phyloP scores from a whole-genome alignment of 2,888 invertebrate species.

The Andrena flavipes region DNA sequence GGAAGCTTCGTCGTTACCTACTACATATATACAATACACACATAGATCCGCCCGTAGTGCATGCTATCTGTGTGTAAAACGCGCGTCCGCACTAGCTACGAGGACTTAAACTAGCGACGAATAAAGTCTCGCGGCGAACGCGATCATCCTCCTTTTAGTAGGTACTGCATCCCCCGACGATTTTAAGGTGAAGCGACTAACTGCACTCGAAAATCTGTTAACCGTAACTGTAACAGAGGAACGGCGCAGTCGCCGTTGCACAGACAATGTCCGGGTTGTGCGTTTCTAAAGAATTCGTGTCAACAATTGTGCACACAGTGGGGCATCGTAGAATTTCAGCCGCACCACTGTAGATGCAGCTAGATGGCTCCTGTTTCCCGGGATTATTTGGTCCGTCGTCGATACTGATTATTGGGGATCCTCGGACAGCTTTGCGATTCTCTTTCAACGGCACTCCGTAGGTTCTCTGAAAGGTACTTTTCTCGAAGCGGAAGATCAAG shows the following conservation, averaged over 20 bases:
- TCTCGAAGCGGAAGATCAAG: neutral
- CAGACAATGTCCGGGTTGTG: neutral
- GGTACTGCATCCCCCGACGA: neutral
- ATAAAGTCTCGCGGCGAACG: neutral
- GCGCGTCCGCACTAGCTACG: neutral
- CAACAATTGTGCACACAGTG: constrained; percentile 2
- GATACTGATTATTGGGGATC: neutral
- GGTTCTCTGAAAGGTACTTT: neutral
- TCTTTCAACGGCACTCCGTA: neutral
- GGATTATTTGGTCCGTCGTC: constrained; percentile 4
- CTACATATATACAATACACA: constrained; percentile 7
- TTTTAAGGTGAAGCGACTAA: too few relatives aligned
- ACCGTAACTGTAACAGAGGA: neutral
- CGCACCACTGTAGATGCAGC: too few relatives aligned
- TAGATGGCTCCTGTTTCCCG: neutral
- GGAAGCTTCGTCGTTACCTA: constrained; percentile 51
- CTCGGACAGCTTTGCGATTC: neutral
- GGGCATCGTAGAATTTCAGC: neutral
- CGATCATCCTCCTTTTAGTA: neutral
- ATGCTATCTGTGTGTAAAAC: constrained; percentile 43
- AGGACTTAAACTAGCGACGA: neutral
- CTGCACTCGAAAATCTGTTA: neutral
- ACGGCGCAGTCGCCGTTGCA: neutral
- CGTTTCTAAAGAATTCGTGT: constrained; percentile 5
- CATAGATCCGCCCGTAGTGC: constrained; percentile 51